Evolutionary conservation across 2,113 vertebrate genomes (phyloP).

Genomic region (Oryzias woworae): DNA sequence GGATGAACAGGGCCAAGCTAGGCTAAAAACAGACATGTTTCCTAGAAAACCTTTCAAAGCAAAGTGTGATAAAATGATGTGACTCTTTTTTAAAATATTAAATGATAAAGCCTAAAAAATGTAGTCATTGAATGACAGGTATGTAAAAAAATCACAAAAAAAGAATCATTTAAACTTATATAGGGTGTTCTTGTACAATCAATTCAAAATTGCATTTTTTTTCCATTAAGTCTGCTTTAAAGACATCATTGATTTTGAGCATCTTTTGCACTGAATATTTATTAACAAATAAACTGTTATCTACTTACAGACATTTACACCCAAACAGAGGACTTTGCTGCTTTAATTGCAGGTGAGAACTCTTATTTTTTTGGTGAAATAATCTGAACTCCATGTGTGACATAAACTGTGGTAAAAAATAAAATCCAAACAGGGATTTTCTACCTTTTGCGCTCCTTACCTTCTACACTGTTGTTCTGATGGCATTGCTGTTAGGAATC

Average conservation of each 20-base stretch:
- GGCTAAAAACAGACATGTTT: not conserved
- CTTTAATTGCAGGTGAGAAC: constrained; percentile 51
- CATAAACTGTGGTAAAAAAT: too few species aligned
- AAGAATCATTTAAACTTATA: too few species aligned
- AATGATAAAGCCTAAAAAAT: not conserved
- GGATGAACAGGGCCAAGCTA: not conserved
- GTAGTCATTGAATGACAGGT: too few species aligned
- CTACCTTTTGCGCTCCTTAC: too few species aligned
- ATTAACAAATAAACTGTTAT: not conserved
- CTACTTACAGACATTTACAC: not conserved
- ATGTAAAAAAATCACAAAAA: too few species aligned
- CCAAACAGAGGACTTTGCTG: constrained; percentile 2
- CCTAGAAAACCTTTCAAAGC: not conserved
- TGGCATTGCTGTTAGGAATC: constrained; percentile 7
- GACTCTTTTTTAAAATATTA: not conserved
- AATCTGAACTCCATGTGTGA: too few species aligned
- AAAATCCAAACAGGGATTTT: too few species aligned
- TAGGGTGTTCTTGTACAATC: too few species aligned
- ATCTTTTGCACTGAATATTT: not conserved
- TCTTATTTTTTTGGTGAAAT: not conserved
- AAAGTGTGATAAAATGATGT: not conserved
- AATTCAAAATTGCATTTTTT: too few species aligned
- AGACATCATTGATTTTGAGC: not conserved
- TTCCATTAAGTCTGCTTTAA: not conserved
- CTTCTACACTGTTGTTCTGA: too few species aligned